phyloP scores from a whole-genome alignment of 2,113 vertebrate species.

The Microcebus murinus region DNA sequence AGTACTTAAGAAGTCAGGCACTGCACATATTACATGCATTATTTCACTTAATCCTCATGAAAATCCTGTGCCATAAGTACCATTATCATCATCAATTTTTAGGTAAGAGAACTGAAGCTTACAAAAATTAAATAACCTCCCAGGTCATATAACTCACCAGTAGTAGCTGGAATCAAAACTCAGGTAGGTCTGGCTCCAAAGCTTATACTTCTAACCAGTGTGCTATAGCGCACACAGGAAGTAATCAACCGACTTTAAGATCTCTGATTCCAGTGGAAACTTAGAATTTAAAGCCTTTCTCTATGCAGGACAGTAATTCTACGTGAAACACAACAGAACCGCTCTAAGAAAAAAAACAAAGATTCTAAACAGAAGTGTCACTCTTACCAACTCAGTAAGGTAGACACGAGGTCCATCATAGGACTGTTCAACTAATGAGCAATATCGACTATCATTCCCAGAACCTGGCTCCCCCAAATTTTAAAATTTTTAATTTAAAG shows the following conservation, averaged over 20 bases:
- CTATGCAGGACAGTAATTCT: background rate
- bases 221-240: background rate
- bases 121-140: background rate
- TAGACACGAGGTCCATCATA: background rate
- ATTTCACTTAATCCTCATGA: background rate
- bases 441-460: background rate
- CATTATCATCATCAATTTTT: background rate
- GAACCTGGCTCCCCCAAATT: background rate
- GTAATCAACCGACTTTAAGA: background rate
- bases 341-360: background rate
- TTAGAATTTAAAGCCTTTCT: background rate
- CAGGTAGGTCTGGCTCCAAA: background rate
- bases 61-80: background rate
- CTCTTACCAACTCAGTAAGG: background rate
- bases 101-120: background rate
- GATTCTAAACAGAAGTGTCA: background rate
- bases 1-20: background rate
- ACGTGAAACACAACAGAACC: background rate
- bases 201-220: background rate
- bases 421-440: background rate
- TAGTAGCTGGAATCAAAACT: background rate
- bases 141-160: background rate
- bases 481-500: slow-evolving; percentile 38
- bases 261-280: background rate
- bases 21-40: background rate